Evolutionary conservation across 2,113 vertebrate genomes (phyloP), one percentile per base, ranked within the genome.

Genomic region (Recurvirostra avosetta): DNA sequence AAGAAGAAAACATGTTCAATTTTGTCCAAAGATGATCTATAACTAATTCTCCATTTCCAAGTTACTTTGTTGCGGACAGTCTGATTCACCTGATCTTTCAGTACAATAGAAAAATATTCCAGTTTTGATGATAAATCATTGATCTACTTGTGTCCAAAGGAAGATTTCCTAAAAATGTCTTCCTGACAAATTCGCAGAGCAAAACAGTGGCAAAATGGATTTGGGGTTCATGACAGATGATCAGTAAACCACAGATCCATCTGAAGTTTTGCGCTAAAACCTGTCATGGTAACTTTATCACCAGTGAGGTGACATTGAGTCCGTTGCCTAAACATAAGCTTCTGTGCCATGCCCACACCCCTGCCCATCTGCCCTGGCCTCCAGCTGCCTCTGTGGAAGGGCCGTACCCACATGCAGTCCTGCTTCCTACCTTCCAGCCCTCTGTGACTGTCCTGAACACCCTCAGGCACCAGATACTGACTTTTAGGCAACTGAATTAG

Each of bases 401-500:
- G 12, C 29, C 38, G 19, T 41, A 18, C 0, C 2, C 19, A 8
- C 22, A 15, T 2, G 8, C 9, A 19, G 0, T 10, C 15, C 30
- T 49, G 11, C 5, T 41, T 40, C 27, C 26, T 17, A 5, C 15
- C 14, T 67, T n/a, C 7, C 68, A 68, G n/a, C 32, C 8, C 6
- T 36, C n/a, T 29, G 6, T 8, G 10, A 34, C 25, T 52, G 8
- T 20, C 25, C 30, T 36, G 36, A 6, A 26, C 17, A 19, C 15
- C 3, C 30, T 71, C 10, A 56, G 6, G 15, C 11, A 59, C 8
- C 26, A 50, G 19, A 47, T 32, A 29, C 6, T 14, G n/a, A 36
- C 2, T 0, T 62, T 56, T 62, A 45, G 14, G 18, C 6, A 36
- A 38, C 12, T 12, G 22, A 76, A 89, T 8, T 43, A 22, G 83